Evolutionary conservation across 2,113 vertebrate genomes (phyloP).

Genomic region (Eolophus roseicapilla): DNA sequence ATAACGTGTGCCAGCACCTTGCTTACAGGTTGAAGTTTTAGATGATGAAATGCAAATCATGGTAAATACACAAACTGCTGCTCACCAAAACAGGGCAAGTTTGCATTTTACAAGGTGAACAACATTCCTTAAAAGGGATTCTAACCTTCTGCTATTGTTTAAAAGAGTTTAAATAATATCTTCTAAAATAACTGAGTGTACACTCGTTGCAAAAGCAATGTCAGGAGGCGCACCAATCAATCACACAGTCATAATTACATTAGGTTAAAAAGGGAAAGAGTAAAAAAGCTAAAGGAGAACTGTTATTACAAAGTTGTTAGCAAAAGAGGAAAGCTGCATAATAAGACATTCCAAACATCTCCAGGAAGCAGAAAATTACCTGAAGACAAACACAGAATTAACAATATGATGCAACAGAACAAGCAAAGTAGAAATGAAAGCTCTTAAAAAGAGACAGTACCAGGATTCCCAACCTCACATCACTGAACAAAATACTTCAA

Average conservation of each 20-base stretch:
- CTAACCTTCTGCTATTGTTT: not conserved
- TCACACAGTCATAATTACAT: not conserved
- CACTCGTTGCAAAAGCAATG: not conserved
- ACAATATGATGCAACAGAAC: not conserved
- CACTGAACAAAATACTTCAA: not conserved
- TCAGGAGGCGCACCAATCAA: not conserved
- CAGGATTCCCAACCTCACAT: not conserved
- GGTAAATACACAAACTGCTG: not conserved
- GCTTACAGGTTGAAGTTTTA: not conserved
- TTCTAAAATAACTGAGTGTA: not conserved
- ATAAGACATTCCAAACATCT: not conserved
- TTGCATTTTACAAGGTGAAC: not conserved
- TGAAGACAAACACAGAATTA: not conserved
- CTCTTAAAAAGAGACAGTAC: not conserved
- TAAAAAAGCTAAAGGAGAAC: not conserved
- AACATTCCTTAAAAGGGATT: not conserved
- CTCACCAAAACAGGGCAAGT: not conserved
- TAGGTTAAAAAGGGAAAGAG: not conserved
- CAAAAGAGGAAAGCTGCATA: not conserved
- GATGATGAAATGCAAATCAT: not conserved
- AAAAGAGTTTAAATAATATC: not conserved
- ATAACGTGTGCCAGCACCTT: accelerated
- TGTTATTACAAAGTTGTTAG: not conserved
- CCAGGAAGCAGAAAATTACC: not conserved
- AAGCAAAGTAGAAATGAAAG: not conserved